phyloP scores from a whole-genome alignment of 2,113 vertebrate genomes.

The Muntiacus reevesi region DNA sequence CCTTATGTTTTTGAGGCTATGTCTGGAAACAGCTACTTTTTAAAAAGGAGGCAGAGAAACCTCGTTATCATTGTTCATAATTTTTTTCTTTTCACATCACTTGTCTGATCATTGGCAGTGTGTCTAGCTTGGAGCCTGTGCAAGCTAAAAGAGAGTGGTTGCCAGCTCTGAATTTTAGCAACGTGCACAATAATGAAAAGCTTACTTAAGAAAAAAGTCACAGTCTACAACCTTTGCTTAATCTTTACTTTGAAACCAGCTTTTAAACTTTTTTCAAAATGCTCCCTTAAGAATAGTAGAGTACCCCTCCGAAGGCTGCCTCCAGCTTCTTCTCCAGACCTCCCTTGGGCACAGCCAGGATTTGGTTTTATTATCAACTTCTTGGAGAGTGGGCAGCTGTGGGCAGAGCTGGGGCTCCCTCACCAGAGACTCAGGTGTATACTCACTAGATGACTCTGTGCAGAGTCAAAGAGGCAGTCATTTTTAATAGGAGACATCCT shows the following conservation, averaged over 20 bases:
- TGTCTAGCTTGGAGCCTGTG: slow-evolving; percentile 38
- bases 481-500: background rate
- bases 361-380: background rate
- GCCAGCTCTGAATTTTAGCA: slow-evolving; percentile 68
- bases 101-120: slow-evolving; percentile 59
- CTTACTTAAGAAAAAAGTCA: slow-evolving; percentile 57
- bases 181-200: slow-evolving; percentile 61
- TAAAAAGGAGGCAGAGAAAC: background rate
- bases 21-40: slow-evolving; percentile 1
- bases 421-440: background rate
- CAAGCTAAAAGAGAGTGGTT: slow-evolving; percentile 59
- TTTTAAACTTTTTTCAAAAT: slow-evolving; percentile 46
- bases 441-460: background rate
- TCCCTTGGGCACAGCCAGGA: background rate
- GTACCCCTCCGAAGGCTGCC: background rate
- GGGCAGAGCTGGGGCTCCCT: background rate
- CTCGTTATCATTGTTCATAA: background rate
- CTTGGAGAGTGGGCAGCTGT: background rate
- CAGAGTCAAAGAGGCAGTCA: background rate
- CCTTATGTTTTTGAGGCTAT: background rate
- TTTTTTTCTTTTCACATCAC: slow-evolving; percentile 47
- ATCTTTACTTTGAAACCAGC: slow-evolving; percentile 50
- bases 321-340: background rate
- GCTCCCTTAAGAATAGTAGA: slow-evolving; percentile 45
- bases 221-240: slow-evolving; percentile 43